These are phyloP conservation scores for Montipora foliosa DNA, from an alignment of 64 coral and sea anemone genomes.

Conservation along the genomic window DNA sequence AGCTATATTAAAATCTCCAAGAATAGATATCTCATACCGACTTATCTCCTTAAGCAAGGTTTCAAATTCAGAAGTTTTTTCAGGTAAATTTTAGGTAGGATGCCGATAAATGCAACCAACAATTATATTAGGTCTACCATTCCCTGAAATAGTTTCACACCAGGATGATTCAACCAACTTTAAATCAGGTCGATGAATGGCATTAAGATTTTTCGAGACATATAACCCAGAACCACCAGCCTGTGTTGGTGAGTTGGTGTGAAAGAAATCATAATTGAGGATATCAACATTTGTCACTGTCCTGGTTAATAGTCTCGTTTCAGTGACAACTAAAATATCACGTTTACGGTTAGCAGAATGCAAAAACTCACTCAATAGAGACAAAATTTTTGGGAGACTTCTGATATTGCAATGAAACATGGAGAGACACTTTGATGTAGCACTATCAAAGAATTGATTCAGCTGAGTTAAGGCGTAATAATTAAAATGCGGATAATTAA, in stretches of 20 bases:
- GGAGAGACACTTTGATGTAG: conserved; percentile 5
- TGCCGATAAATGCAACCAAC: conserved; percentile 12
- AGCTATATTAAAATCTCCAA: too few relatives aligned
- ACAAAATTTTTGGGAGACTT: conserved; percentile 9
- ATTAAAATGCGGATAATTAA: neutral
- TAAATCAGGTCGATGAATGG: conserved; percentile 16
- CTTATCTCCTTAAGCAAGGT: neutral
- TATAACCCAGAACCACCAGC: conserved; percentile 2
- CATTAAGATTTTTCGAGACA: neutral
- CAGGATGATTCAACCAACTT: conserved; percentile 31
- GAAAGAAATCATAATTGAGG: too few relatives aligned
- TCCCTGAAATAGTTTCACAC: neutral
- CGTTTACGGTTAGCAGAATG: conserved; percentile 22
- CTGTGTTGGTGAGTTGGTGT: neutral
- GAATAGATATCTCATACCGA: neutral
- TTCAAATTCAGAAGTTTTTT: neutral
- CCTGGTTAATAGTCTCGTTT: conserved; percentile 8
- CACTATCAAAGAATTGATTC: neutral
- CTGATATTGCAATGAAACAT: conserved; percentile 37
- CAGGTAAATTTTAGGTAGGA: neutral
- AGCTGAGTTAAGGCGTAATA: conserved; percentile 8
- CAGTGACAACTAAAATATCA: conserved; percentile 1
- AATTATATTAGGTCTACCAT: too few relatives aligned
- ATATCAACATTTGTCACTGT: too few relatives aligned
- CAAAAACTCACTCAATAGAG: neutral